phyloP scores from a whole-genome alignment of 2,888 invertebrate genomes.

The Anaspis maculata region DNA sequence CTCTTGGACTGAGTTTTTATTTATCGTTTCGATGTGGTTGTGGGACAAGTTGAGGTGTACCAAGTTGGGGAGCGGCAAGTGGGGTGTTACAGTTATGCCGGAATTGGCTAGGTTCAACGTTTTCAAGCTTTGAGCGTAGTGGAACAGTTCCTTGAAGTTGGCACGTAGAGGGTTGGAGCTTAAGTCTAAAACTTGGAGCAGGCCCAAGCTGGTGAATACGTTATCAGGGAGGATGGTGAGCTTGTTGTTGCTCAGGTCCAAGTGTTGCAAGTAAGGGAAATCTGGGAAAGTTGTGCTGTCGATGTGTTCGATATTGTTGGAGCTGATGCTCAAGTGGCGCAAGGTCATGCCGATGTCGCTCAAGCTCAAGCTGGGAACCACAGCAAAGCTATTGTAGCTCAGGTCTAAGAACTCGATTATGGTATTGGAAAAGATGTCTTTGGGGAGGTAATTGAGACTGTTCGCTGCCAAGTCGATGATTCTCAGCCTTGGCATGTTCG shows the following conservation, averaged over 20 bases:
- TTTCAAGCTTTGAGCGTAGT: constrained; percentile 75
- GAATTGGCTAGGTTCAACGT: constrained; percentile 68
- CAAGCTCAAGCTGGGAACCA: constrained; percentile 72
- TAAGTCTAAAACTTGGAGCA: constrained; percentile 70
- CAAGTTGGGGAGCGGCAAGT: constrained; percentile 67
- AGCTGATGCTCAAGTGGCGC: constrained; percentile 66
- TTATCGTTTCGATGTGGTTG: constrained; percentile 64
- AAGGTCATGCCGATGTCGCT: constrained; percentile 73
- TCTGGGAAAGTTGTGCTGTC: constrained; percentile 82
- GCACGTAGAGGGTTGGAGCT: constrained; percentile 74
- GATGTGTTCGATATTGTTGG: constrained; percentile 76
- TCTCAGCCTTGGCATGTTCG: constrained; percentile 63
- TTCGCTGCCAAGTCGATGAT: constrained; percentile 67
- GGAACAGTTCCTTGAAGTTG: constrained; percentile 79
- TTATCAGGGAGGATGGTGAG: constrained; percentile 81
- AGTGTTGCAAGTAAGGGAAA: constrained; percentile 66
- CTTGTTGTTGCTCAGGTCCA: constrained; percentile 73
- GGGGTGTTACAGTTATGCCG: constrained; percentile 68
- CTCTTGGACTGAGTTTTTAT: constrained; percentile 62
- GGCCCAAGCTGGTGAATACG: constrained; percentile 74
- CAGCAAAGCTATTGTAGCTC: constrained; percentile 66
- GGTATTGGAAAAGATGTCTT: constrained; percentile 73
- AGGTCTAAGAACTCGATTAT: constrained; percentile 73
- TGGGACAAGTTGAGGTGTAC: constrained; percentile 71
- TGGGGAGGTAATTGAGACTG: constrained; percentile 62